These are phyloP conservation scores for Magallana gigas DNA, from an alignment of 1,140 invertebrate species.

Conservation along the genomic window DNA sequence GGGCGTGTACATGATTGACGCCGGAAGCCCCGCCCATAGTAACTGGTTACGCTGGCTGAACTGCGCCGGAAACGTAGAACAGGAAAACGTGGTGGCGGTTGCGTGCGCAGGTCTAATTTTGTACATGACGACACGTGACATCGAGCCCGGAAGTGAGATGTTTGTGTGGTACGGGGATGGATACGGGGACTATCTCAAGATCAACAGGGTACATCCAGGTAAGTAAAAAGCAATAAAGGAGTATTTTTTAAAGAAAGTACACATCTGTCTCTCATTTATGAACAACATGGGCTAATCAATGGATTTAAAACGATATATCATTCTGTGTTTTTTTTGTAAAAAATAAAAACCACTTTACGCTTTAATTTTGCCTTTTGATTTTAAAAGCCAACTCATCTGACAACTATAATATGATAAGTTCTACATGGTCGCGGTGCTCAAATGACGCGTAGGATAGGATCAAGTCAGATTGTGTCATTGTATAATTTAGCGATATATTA, in stretches of 20 bases:
- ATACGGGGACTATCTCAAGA: not conserved
- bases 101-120: not conserved
- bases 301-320: too few relatives aligned
- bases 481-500: too few relatives aligned
- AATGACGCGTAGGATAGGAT: too few relatives aligned
- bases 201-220: not conserved
- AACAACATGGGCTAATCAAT: too few relatives aligned
- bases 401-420: too few relatives aligned
- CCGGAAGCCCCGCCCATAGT: not conserved
- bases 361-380: not conserved
- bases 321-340: too few relatives aligned
- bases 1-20: not conserved
- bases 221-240: not conserved
- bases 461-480: too few relatives aligned
- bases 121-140: not conserved
- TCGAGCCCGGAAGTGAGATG: constrained; percentile 11
- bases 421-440: too few relatives aligned
- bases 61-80: not conserved
- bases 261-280: too few relatives aligned
- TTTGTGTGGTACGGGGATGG: not conserved
- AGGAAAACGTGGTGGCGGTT: not conserved
- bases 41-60: constrained; percentile 16
- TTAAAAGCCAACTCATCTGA: not conserved
- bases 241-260: too few relatives aligned
- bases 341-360: not conserved